phyloP scores from a whole-genome alignment of 2,888 invertebrate genomes.

The Rapana venosa region DNA sequence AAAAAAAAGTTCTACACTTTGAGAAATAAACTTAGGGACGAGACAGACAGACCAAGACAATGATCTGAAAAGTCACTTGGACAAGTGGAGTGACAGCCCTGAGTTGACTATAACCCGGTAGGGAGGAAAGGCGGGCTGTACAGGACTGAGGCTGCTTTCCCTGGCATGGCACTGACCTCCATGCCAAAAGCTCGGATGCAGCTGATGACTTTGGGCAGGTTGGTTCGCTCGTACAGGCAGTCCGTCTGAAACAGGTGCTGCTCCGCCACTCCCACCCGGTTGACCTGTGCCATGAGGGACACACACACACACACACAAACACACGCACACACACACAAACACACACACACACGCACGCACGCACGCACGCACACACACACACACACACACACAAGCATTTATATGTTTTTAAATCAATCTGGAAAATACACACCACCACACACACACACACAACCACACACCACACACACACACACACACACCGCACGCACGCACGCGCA shows the following conservation, averaged over 20 bases:
- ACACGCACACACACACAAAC: background rate
- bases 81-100: background rate
- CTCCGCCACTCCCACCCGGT: slow-evolving; percentile 64
- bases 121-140: background rate
- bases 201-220: slow-evolving; percentile 68
- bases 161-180: slow-evolving; percentile 49
- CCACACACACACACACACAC: slow-evolving; percentile 19
- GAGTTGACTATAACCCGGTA: background rate
- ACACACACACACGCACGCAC: background rate
- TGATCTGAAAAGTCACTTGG: background rate
- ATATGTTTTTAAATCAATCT: too few relatives aligned
- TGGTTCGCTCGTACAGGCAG: slow-evolving; percentile 69
- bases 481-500: background rate
- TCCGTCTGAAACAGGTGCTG: slow-evolving; percentile 67
- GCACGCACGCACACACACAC: background rate
- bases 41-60: too few relatives aligned
- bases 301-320: background rate
- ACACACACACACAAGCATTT: background rate
- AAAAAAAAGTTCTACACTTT: too few relatives aligned
- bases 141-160: too few relatives aligned
- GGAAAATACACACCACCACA: slow-evolving; percentile 16
- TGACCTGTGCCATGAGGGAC: slow-evolving; percentile 50
- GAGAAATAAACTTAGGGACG: too few relatives aligned
- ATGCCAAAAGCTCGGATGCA: slow-evolving; percentile 69
- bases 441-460: slow-evolving; percentile 16